phyloP scores from a whole-genome alignment of 2,113 vertebrate species.

The Herpailurus yagouaroundi region DNA sequence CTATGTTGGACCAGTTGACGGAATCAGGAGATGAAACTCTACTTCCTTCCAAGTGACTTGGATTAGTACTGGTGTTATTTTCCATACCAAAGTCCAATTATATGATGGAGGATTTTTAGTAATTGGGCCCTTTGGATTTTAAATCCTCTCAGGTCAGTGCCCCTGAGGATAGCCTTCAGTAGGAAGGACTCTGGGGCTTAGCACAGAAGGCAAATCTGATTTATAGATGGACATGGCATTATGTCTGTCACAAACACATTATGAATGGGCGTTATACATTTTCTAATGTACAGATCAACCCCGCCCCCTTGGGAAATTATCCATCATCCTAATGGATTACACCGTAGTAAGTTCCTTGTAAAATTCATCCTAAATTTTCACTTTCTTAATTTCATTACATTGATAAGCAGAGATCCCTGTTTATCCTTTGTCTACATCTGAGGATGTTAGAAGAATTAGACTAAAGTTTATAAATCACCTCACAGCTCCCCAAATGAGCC shows the following conservation, averaged over 20 bases:
- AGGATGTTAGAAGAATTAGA: conserved; percentile 8
- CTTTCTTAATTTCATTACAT: conserved; percentile 70
- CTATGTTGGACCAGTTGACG: background rate
- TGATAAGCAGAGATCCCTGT: conserved; percentile 42
- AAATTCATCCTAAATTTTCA: conserved; percentile 71
- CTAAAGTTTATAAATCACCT: conserved; percentile 46
- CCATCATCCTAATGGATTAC: conserved; percentile 69
- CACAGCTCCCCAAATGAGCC: background rate
- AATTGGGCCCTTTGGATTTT: conserved; percentile 76
- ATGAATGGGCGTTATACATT: conserved; percentile 70
- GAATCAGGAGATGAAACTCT: conserved; percentile 2
- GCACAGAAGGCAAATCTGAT: conserved; percentile 72
- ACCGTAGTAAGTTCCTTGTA: conserved; percentile 61
- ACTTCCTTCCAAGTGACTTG: conserved; percentile 52
- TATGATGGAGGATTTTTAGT: conserved; percentile 62
- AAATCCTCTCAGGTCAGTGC: conserved; percentile 71
- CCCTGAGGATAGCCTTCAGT: conserved; percentile 54
- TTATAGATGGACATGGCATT: conserved; percentile 65
- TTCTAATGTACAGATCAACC: conserved; percentile 71
- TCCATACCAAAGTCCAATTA: conserved; percentile 66
- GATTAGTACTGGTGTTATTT: conserved; percentile 54
- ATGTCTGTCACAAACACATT: conserved; percentile 67
- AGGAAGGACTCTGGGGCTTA: background rate
- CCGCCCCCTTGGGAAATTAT: conserved; percentile 65
- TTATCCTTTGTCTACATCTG: conserved; percentile 26